A percentile compares a stretch with the other conserved stretches of the same genome.
phyloP scores from a whole-genome alignment of 1,140 invertebrate genomes.

The Schlechtendalia chinensis region DNA sequence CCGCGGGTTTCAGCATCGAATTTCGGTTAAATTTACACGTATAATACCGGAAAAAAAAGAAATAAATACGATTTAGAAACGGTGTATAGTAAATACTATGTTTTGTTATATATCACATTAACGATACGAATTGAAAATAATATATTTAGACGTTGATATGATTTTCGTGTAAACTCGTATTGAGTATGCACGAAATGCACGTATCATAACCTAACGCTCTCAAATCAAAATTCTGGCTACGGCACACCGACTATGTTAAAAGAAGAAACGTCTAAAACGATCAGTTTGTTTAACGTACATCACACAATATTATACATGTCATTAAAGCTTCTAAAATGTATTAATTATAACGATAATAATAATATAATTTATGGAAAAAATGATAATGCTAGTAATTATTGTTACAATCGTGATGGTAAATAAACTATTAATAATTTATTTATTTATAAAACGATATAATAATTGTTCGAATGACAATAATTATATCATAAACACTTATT shows the following conservation, averaged over 20 bases:
- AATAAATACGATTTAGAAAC: too few species aligned
- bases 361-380: neutral
- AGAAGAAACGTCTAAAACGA: neutral
- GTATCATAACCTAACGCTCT: neutral
- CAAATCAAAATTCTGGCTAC: neutral
- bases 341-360: neutral
- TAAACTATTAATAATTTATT: too few species aligned
- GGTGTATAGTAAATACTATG: too few species aligned
- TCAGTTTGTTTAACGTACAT: neutral
- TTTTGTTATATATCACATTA: too few species aligned
- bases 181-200: neutral
- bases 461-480: constrained; percentile 9
- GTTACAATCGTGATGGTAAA: neutral
- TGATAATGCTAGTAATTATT: neutral
- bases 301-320: neutral
- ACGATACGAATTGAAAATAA: too few species aligned
- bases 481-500: neutral
- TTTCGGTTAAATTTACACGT: too few species aligned
- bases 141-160: too few species aligned
- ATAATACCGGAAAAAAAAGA: too few species aligned
- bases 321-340: neutral
- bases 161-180: too few species aligned
- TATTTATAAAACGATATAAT: too few species aligned
- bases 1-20: too few species aligned
- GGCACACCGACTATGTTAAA: neutral